These are phyloP conservation scores for Andricus curvator DNA, from an alignment of 2,888 invertebrate species.

Conservation along the genomic window DNA sequence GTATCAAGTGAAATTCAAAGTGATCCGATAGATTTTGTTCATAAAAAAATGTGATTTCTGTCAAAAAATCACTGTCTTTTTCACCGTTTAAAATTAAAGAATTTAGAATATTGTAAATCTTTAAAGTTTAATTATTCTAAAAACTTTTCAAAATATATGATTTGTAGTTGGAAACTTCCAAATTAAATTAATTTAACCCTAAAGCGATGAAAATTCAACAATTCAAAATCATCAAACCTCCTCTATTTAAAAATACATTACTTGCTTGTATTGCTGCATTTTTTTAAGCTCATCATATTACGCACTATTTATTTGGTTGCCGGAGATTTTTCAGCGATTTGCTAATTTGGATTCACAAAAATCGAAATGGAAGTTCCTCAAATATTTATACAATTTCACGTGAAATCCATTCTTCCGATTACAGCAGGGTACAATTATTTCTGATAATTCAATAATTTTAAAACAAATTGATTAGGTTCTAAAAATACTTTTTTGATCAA, in stretches of 20 bases:
- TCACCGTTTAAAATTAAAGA: too few species aligned
- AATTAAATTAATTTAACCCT: too few species aligned
- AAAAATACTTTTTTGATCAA: neutral
- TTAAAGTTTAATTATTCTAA: too few species aligned
- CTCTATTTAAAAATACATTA: conserved; percentile 8
- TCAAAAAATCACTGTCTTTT: too few species aligned
- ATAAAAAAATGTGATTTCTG: too few species aligned
- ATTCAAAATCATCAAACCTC: neutral
- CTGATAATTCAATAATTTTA: neutral
- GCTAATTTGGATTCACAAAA: conserved; percentile 82
- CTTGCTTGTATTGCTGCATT: neutral
- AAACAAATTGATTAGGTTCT: neutral
- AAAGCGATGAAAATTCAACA: too few species aligned
- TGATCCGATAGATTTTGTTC: too few species aligned
- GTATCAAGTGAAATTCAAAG: too few species aligned
- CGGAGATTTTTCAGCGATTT: conserved; percentile 89
- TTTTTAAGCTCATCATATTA: conserved; percentile 85
- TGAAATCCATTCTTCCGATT: neutral
- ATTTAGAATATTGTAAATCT: too few species aligned
- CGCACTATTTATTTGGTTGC: conserved; percentile 94
- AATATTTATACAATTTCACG: conserved; percentile 10
- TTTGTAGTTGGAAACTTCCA: too few species aligned
- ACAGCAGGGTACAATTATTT: neutral
- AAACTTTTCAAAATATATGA: too few species aligned
- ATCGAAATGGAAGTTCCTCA: neutral